Evolutionary conservation across 2,888 invertebrate species (phyloP).

Genomic region (Dugesia japonica): DNA sequence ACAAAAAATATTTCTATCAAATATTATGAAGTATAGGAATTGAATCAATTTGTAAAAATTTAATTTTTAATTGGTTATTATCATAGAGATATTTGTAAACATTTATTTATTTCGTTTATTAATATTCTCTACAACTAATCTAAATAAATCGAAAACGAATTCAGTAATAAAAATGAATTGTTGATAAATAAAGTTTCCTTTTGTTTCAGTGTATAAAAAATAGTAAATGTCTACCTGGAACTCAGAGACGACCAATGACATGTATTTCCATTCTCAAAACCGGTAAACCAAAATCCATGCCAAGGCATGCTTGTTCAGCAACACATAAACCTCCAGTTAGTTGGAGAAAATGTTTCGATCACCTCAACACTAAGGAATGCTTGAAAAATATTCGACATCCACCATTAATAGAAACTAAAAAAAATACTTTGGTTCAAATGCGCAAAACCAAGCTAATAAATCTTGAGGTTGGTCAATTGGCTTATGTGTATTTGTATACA

Average conservation of each 20-base stretch:
- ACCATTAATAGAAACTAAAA: slow-evolving; percentile 22
- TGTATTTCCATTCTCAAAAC: background rate
- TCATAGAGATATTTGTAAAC: no score
- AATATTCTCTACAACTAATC: no score
- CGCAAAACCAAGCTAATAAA: slow-evolving; percentile 15
- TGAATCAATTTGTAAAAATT: no score
- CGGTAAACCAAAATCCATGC: background rate
- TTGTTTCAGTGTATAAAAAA: background rate
- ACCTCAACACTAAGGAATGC: slow-evolving; percentile 28
- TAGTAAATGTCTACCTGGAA: background rate
- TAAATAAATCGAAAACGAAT: no score
- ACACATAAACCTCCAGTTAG: background rate
- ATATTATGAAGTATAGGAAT: no score
- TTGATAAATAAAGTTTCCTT: no score
- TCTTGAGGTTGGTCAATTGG: slow-evolving; percentile 25
- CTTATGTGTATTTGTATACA: slow-evolving; percentile 27
- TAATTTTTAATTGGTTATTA: no score
- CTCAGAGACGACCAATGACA: background rate
- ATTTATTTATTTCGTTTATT: no score
- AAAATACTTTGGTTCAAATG: slow-evolving; percentile 27
- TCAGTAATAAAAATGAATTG: no score
- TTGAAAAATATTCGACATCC: background rate
- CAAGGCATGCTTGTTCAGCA: slow-evolving; percentile 6
- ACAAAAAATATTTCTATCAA: no score
- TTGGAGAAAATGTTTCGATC: slow-evolving; percentile 21